Percentiles rank a stretch among this genome's conserved stretches.
phyloP scores from a whole-genome alignment of 1,140 invertebrate species.

The Limonius californicus region DNA sequence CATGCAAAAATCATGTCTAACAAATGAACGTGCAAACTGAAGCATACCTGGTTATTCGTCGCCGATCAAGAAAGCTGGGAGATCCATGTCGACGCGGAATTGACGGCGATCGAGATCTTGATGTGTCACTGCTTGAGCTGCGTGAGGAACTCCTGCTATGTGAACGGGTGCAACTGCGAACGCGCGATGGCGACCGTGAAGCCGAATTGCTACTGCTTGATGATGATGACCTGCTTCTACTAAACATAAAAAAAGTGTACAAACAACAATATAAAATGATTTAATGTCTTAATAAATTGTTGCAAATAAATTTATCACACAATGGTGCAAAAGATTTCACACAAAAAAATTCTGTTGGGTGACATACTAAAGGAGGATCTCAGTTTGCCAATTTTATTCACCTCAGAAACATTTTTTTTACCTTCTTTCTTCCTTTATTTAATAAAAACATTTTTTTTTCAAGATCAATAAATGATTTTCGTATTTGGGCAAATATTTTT shows the following conservation, averaged over 20 bases:
- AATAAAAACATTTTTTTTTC: too few relatives aligned
- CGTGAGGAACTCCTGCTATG: conserved; percentile 49
- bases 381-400: too few relatives aligned
- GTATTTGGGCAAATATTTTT: too few relatives aligned
- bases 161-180: conserved; percentile 48
- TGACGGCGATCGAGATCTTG: conserved; percentile 73
- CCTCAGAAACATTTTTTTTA: too few relatives aligned
- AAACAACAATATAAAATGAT: background rate
- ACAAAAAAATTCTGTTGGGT: too few relatives aligned
- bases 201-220: conserved; percentile 42
- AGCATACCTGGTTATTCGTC: conserved; percentile 82
- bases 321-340: too few relatives aligned
- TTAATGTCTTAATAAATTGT: background rate
- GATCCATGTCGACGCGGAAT: conserved; percentile 84
- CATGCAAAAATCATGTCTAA: conserved; percentile 13
- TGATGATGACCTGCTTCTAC: conserved; percentile 47
- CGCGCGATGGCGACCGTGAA: conserved; percentile 50
- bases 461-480: too few relatives aligned
- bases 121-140: conserved; percentile 43
- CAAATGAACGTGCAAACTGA: conserved; percentile 34
- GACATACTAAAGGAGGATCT: too few relatives aligned
- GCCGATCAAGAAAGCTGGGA: conserved; percentile 83
- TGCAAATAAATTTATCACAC: too few relatives aligned
- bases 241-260: background rate
- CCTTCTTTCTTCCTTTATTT: too few relatives aligned